Evolutionary conservation across 2,888 invertebrate genomes (phyloP).

Genomic region (Scrobipalpa costella): DNA sequence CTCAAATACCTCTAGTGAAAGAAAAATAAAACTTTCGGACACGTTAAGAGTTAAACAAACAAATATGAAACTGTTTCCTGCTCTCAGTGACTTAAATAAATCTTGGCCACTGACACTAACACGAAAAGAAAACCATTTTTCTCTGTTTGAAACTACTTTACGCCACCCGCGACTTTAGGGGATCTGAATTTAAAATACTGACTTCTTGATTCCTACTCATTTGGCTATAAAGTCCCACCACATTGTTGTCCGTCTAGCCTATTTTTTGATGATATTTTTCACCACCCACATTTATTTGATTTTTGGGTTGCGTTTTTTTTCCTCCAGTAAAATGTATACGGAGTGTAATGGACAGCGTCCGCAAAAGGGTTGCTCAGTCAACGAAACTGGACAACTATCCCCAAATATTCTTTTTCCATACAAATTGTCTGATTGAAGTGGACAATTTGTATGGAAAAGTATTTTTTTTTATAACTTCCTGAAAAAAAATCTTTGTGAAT

Average conservation of each 20-base stretch:
- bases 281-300: no score
- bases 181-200: slow-evolving; percentile 7
- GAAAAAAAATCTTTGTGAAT: no score
- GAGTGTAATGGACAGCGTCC: no score
- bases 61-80: background rate
- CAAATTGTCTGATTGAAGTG: no score
- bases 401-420: no score
- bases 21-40: background rate
- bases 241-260: background rate
- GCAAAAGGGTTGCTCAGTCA: no score
- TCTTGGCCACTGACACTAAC: background rate
- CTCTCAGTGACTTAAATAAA: slow-evolving; percentile 11
- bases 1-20: background rate
- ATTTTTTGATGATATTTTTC: no score
- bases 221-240: background rate
- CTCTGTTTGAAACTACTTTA: slow-evolving; percentile 6
- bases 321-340: no score
- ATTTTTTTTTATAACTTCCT: no score
- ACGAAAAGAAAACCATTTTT: slow-evolving; percentile 13
- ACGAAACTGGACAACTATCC: no score
- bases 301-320: no score
- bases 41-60: background rate
- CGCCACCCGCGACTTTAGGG: background rate
- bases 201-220: background rate
- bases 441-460: no score